A percentile compares a stretch with the other conserved stretches of the same genome.
Conservation (phyloP, 1,140 invertebrate genomes). For the Heliconius congener region DNA sequence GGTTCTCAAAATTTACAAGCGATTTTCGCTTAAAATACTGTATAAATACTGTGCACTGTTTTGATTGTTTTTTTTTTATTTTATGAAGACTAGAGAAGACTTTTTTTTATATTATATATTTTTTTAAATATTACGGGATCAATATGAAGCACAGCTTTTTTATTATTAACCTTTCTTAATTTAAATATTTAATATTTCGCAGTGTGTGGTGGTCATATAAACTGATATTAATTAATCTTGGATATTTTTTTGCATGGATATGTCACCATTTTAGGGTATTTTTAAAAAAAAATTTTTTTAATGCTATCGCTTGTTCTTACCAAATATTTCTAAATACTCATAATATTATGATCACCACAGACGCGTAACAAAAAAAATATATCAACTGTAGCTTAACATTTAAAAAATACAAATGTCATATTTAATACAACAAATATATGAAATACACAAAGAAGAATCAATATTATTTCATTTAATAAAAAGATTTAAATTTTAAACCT, state of each 20-base stretch:
- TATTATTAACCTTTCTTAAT: neutral
- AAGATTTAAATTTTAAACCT: neutral
- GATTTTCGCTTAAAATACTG: conserved; percentile 37
- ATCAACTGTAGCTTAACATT: neutral
- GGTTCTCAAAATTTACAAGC: conserved; percentile 25
- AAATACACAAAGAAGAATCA: neutral
- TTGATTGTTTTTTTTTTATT: neutral
- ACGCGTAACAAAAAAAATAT: neutral
- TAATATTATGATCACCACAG: neutral
- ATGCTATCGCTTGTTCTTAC: too few relatives aligned
- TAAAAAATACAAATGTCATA: conserved; percentile 7
- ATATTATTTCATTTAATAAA: neutral
- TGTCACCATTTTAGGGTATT: neutral
- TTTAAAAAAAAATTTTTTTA: too few relatives aligned
- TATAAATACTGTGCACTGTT: conserved; percentile 33
- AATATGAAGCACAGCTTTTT: neutral
- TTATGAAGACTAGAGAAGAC: neutral
- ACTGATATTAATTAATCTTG: neutral
- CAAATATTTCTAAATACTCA: too few relatives aligned
- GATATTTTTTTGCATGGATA: too few relatives aligned
- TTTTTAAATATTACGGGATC: neutral
- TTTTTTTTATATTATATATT: neutral
- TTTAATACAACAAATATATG: neutral
- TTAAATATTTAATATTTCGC: neutral
- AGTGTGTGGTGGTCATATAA: neutral